Evolutionary conservation across 2,888 invertebrate species (phyloP), one percentile per base, ranked within the genome.

Genomic region (Meta bourneti): DNA sequence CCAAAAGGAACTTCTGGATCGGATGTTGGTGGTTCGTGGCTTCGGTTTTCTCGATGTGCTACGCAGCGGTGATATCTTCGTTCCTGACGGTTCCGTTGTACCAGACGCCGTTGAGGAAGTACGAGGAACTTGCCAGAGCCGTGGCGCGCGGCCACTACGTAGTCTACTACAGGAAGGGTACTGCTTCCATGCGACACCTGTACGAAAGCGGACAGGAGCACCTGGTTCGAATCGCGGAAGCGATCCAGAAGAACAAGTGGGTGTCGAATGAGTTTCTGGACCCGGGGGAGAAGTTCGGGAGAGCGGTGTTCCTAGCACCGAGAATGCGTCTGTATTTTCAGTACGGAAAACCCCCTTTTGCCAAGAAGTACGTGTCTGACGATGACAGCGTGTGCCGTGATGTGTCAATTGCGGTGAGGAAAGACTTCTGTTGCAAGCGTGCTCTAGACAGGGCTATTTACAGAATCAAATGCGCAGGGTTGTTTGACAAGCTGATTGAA

Each of bases 51-150:
- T n/a, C 78, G 7, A 52, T 19, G 1, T 6, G 1, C 52, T 52
- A 78, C 52, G 51, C 52, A 7, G 34, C 78, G 11, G 78, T 52
- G 19, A 51, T 78, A n/a, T 52, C 52, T 7, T 51, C 78, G 7
- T 78, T 78, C 19, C 52, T 78, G 78, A 78, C 78, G 0, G 78
- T 78, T 5, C 78, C 78, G n/a, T 52, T 78, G 52, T 7, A n/a
- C 6, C 51, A 49, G 4, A 6, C 7, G 8, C 2, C 52, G 52
- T 19, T 78, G 52, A 52, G 51, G 8, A n/a, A 78, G 8, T 78
- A 52, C 52, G 6, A 51, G 2, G 19, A 78, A n/a, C 78, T 78
- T 4, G 16, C 78, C 16, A 16, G n/a, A 7, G 78, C 78, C 16
- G 78, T 78, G 51, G 52, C 51, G 78, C 34, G 52, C 7, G 78